Evolutionary conservation across 2,888 invertebrate species (phyloP).

Genomic region (Temnothorax rugatulus): DNA sequence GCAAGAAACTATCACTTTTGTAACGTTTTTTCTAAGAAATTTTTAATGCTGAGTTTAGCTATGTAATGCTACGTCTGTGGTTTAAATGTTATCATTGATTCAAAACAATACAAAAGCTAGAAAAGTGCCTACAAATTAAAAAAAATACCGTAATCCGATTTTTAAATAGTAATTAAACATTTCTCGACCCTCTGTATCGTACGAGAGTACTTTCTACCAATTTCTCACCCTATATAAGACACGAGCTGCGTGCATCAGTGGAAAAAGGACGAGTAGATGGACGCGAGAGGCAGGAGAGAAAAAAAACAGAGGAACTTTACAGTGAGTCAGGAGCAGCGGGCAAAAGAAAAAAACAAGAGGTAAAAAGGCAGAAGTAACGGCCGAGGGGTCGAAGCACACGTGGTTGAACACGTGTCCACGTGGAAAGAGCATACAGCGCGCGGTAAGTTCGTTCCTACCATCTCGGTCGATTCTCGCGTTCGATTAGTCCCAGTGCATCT

Average conservation of each 20-base stretch:
- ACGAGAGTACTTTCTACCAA: neutral
- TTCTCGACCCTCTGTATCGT: neutral
- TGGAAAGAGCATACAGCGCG: constrained; percentile 43
- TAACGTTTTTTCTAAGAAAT: neutral
- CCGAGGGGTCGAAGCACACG: constrained; percentile 75
- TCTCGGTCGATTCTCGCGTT: constrained; percentile 60
- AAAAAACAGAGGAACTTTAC: constrained; percentile 37
- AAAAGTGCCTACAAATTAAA: neutral
- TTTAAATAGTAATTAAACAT: neutral
- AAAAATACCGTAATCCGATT: neutral
- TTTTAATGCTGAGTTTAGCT: constrained; percentile 1
- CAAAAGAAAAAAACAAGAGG: constrained; percentile 58
- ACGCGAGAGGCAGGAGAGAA: constrained; percentile 28
- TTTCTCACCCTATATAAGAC: constrained; percentile 34
- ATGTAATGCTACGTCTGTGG: neutral
- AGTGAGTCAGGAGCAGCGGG: constrained; percentile 59
- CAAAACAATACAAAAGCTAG: neutral
- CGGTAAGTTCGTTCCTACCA: constrained; percentile 53
- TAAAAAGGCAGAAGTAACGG: constrained; percentile 71
- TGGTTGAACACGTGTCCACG: constrained; percentile 82
- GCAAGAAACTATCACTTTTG: neutral
- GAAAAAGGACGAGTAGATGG: constrained; percentile 30
- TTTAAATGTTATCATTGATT: neutral
- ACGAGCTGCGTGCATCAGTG: constrained; percentile 33
- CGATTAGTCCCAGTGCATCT: constrained; percentile 63